Base-by-base conservation (phyloP, 2,888 invertebrate species). In the Drosophila melanosoma region DNA sequence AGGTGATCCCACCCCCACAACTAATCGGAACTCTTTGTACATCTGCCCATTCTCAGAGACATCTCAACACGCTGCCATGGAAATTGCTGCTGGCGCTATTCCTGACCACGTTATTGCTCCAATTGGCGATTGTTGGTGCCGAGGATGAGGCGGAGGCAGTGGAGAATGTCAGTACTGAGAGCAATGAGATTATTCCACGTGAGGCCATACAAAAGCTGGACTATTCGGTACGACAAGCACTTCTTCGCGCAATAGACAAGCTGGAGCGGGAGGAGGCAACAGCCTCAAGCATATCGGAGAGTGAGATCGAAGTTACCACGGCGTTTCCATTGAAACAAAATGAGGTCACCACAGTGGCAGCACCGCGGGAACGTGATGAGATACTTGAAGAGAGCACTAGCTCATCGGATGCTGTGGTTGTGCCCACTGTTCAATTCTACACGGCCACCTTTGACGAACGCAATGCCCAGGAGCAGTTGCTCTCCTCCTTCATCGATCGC, bases 161-260 rank as follows among this genome's bases (percentile, higher is more conserved):
- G 11, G 90, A 90, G n/a, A 88, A 79, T 62, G 90, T 91, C 33
- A 89, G 90, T 72, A 91, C 91, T 12, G 92, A 93, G 59, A 91
- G 91, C 60, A 93, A 93, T 69, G 92, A 93, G 83, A 90, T 93
- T n/a, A 91, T 95, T 3, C 95, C 96, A 1, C 94, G 95, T 1
- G 95, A 95, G 74, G 89, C 92, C 67, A 91, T 91, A 40, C 89
- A 89, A 68, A 91, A 92, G 69, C 92, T 97, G 64, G 97, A 97
- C 91, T 95, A 96, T 52, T 96, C 95, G 75, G 94, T 97, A 38
- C 94, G 97, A 20, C 95, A 95, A 92, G 97, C 97, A 1, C 93
- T 97, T 49, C 93, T 97, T 7, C 95, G 95, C 93, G 97, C 97
- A 15, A 94, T 97, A 6, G 95, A 95, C 59, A 96, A 97, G 86